Evolutionary conservation across 1,140 invertebrate genomes (phyloP).

Genomic region (Oncopodura yosiiana): DNA sequence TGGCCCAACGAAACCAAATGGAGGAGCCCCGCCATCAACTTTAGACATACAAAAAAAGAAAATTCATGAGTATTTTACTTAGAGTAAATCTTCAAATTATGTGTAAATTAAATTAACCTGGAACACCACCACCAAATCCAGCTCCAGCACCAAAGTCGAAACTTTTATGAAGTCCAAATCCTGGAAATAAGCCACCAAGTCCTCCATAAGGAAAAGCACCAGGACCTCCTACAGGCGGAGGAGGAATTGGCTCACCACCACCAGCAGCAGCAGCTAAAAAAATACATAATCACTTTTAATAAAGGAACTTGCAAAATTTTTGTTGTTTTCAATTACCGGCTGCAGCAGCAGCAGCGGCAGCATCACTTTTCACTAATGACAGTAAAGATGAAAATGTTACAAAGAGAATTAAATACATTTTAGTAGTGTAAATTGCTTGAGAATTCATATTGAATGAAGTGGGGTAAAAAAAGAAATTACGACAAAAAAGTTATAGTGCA

Average conservation of each 20-base stretch:
- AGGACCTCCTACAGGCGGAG: constrained; percentile 2
- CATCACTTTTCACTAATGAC: no score
- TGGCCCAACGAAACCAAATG: constrained; percentile 18
- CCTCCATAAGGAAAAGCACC: background rate
- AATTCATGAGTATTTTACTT: background rate
- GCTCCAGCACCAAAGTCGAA: constrained; percentile 15
- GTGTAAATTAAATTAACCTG: background rate
- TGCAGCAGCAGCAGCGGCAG: no score
- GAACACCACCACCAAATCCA: constrained; percentile 16
- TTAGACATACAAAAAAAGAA: background rate
- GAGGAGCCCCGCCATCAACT: background rate
- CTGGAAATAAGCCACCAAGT: constrained; percentile 4
- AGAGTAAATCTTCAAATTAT: background rate
- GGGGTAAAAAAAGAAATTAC: no score
- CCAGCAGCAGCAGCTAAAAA: constrained; percentile 93
- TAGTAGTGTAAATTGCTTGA: no score
- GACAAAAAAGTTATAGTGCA: no score
- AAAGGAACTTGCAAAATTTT: no score
- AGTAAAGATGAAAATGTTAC: no score
- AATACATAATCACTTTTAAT: no score
- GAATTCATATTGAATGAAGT: no score
- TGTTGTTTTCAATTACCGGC: no score
- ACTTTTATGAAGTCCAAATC: constrained; percentile 18
- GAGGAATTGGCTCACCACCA: constrained; percentile 50
- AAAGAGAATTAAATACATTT: no score